phyloP scores from a whole-genome alignment of 2,113 vertebrate genomes.

The Sinocyclocheilus anshuiensis region DNA sequence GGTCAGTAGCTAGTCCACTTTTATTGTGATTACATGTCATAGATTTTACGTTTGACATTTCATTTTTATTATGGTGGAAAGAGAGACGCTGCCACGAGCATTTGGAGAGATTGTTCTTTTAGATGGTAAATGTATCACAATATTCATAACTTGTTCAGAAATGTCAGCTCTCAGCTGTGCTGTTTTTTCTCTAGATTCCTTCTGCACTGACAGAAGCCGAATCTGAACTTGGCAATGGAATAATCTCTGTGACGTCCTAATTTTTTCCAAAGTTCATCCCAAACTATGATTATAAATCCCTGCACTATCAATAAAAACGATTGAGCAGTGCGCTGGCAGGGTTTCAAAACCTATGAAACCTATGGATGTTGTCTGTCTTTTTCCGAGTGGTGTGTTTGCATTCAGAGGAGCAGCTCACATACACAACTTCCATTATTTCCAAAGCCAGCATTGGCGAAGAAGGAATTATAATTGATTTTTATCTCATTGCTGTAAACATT shows the following conservation, averaged over 20 bases:
- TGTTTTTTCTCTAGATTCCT: conserved; percentile 28
- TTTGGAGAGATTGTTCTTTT: neutral
- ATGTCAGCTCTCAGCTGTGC: conserved; percentile 6
- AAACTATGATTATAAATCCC: conserved; percentile 58
- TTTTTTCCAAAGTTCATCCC: conserved; percentile 49
- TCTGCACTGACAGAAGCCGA: conserved; percentile 30
- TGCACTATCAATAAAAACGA: conserved; percentile 68
- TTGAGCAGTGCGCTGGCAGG: conserved; percentile 61
- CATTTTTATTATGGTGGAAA: neutral
- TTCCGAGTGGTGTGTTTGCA: conserved; percentile 47
- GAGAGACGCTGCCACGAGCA: neutral
- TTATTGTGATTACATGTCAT: neutral
- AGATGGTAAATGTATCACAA: conserved; percentile 34
- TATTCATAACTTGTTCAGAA: conserved; percentile 12
- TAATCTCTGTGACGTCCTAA: conserved; percentile 48
- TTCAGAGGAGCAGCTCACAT: conserved; percentile 39
- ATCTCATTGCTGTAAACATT: conserved; percentile 58
- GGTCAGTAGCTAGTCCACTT: neutral
- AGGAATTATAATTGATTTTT: conserved; percentile 64
- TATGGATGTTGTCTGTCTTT: conserved; percentile 13
- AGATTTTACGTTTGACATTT: conserved; percentile 8
- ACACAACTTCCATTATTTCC: conserved; percentile 39
- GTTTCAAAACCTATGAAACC: conserved; percentile 61
- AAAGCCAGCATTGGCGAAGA: conserved; percentile 35
- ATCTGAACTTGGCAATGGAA: conserved; percentile 36